Evolutionary conservation across 1,140 invertebrate species (phyloP), one percentile per base, ranked within the genome.

Genomic region (Coenobita brevimanus): DNA sequence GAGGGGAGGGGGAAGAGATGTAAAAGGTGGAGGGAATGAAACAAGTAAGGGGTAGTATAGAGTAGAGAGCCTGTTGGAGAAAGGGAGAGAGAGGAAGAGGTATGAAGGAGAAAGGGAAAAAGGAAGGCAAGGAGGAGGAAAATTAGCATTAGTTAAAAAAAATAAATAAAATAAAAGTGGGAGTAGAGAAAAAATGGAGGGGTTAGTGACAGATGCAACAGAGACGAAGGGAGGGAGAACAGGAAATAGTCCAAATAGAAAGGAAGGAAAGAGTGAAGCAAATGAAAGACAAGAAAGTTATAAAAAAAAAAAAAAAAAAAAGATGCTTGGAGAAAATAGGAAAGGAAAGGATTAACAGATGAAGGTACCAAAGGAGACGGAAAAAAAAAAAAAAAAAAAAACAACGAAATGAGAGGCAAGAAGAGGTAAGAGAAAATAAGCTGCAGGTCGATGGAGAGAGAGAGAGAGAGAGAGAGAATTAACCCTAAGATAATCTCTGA

Each of bases 81-180:
- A 21, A 33, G 67, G 67, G 67, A 71, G 67, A 13, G 54, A n/a
- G n/a, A 13, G 54, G 54, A 57, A n/a, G n/a, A n/a, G n/a, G n/a
- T n/a, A n/a, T n/a, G n/a, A n/a, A n/a, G n/a, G n/a, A n/a, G n/a
- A n/a, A n/a, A n/a, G n/a, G n/a, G n/a, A n/a, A n/a, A n/a, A n/a
- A n/a, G n/a, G n/a, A n/a, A n/a, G 54, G n/a, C 54, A n/a, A 57
- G 54, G 54, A 57, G n/a, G 54, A n/a, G n/a, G 64, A 36, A 71
- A 38, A 71, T 13, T 0, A 4, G 30, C 30, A 13, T 71, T 3
- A 71, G 24, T 30, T 71, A 17, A n/a, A n/a, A n/a, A n/a, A n/a
- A n/a, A n/a, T n/a, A 38, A 17, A 38, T 71, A 38, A 71, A 71
- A 38, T 10, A 24, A 17, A 41, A 21, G 24, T 43, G 21, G 38